Base-by-base conservation (phyloP, 2,797 vertebrate genomes). In the Myotis planiceps region DNA sequence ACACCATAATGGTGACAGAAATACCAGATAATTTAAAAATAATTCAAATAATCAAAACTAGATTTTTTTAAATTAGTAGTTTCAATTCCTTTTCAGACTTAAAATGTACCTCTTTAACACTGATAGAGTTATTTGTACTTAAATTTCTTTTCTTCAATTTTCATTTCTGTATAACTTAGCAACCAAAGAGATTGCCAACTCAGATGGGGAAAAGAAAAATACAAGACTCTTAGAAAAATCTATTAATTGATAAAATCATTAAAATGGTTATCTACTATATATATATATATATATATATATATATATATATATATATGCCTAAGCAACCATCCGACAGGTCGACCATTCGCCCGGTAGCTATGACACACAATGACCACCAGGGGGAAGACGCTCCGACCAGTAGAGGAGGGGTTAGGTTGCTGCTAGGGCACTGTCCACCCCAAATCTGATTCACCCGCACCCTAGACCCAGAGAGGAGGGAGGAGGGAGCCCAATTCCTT, bases 91-190 rank as follows among this genome's bases (percentile, higher is more conserved):
- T 84, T 81, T 78, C 51, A 74, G 47, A 51, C 8, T 88, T 34
- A 74, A 76, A 81, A 78, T 58, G 6, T 55, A 27, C 47, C 21
- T 83, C 75, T 78, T 81, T 65, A 90, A 68, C 4, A 90, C 9
- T 9, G 34, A n/a, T 21, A 42, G 60, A 37, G 45, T 72, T 32
- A 58, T 47, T 18, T 85, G 45, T 29, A 78, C 47, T 86, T 71
- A 90, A 93, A 79, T 84, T 53, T 23, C 27, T 49, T 68, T 51
- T 90, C 78, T 88, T 78, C 78, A 29, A 3, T 34, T 91, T 93
- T 76, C 37, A n/a, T 39, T 21, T 92, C 75, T 32, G 19, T 14
- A 15, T 63, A 37, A 19, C 34, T 93, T 72, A 37, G 27, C 8
- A 80, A 66, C 29, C 49, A 86, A 92, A 53, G 39, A 86, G 13